phyloP scores from a whole-genome alignment of 2,797 vertebrate species.

The Poecilia wingei region DNA sequence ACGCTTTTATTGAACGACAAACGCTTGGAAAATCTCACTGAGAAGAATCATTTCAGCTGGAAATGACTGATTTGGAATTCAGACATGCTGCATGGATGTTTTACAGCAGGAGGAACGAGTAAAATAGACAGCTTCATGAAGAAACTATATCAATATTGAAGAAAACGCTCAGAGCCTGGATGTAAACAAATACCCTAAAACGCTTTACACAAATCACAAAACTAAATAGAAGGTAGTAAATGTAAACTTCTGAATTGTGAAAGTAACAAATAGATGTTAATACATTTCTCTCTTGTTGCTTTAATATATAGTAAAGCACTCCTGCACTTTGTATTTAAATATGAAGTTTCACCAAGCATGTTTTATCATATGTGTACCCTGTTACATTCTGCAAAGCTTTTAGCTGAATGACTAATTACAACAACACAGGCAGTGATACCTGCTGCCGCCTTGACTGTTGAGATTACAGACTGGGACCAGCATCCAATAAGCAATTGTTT shows the following conservation, averaged over 20 bases:
- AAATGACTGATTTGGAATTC: slow-evolving; percentile 3
- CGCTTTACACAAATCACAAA: background rate
- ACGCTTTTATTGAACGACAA: slow-evolving; percentile 23
- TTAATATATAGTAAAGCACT: background rate
- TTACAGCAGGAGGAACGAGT: background rate
- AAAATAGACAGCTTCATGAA: background rate
- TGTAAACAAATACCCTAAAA: background rate
- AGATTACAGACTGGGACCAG: background rate
- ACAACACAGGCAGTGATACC: background rate
- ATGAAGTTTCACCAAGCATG: background rate
- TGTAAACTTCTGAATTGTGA: background rate
- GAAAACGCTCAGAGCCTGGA: background rate
- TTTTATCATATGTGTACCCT: background rate
- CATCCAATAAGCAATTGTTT: background rate
- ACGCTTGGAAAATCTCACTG: slow-evolving; percentile 41
- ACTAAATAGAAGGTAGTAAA: background rate
- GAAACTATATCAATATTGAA: background rate
- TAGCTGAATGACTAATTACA: background rate
- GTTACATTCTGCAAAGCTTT: background rate
- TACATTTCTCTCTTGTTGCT: background rate
- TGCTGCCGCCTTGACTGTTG: background rate
- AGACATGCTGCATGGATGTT: background rate
- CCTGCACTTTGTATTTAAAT: background rate
- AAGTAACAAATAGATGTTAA: background rate
- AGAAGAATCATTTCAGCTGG: slow-evolving; percentile 30